Evolutionary conservation across 2,797 vertebrate species (phyloP).

Genomic region (Graptemys geographica): DNA sequence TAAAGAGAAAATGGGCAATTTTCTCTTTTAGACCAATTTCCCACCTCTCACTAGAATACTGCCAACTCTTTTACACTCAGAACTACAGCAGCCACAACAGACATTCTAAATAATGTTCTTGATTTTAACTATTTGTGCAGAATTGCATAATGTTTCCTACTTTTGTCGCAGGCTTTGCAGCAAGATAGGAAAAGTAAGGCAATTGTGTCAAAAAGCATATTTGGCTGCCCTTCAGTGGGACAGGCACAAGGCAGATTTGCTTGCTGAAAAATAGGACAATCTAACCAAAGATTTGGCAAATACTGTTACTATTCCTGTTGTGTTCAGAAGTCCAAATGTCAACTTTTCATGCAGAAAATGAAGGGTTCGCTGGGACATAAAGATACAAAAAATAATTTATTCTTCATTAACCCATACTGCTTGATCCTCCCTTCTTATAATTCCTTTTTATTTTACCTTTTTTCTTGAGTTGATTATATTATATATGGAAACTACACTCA

Average conservation of each 20-base stretch:
- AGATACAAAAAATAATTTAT: background rate
- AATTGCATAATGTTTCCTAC: background rate
- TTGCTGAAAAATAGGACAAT: constrained; percentile 34
- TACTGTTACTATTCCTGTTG: constrained; percentile 8
- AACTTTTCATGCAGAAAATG: background rate
- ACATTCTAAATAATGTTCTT: background rate
- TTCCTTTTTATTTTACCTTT: background rate
- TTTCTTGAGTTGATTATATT: background rate
- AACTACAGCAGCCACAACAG: background rate
- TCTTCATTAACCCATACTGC: background rate
- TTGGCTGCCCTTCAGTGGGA: background rate
- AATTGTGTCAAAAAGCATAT: background rate
- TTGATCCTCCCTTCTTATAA: background rate
- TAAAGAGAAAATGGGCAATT: background rate
- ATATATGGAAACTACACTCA: background rate
- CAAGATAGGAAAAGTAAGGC: background rate
- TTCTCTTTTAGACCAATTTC: background rate
- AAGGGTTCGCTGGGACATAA: background rate
- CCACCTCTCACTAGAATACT: background rate
- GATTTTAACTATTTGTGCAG: background rate
- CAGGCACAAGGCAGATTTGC: constrained; percentile 28
- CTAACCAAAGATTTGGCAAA: constrained; percentile 23
- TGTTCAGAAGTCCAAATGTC: constrained; percentile 8
- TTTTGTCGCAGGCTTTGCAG: background rate
- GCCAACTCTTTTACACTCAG: background rate